These are phyloP conservation scores for Trichoplax adhaerens DNA, from an alignment of 37 sponge, comb jelly and placozoan genomes.

Conservation along the genomic window DNA sequence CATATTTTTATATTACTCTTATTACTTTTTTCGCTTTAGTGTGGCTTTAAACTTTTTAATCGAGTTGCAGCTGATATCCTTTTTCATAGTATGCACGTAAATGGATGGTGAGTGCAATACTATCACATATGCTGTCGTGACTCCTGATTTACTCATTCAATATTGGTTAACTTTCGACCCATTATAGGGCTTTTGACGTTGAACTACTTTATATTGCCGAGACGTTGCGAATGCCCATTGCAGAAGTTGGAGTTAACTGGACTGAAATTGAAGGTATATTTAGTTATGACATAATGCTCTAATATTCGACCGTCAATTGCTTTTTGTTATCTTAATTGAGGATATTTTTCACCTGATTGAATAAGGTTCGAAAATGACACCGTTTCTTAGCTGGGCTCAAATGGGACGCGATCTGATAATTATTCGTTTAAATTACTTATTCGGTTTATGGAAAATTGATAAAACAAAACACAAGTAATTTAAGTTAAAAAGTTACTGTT, in stretches of 20 bases:
- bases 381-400: constrained; percentile 83
- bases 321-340: too few relatives aligned
- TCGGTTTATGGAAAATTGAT: constrained; percentile 52
- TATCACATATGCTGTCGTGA: neutral
- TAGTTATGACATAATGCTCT: neutral
- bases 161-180: neutral
- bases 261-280: constrained; percentile 79
- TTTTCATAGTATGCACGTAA: constrained; percentile 63
- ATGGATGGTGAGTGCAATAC: constrained; percentile 55
- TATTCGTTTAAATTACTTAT: constrained; percentile 61
- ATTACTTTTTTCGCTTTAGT: constrained; percentile 27
- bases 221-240: constrained; percentile 56
- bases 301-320: too few relatives aligned
- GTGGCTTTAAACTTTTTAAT: constrained; percentile 96
- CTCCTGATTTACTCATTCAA: neutral
- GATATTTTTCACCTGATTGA: too few relatives aligned
- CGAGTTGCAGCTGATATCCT: constrained; percentile 49
- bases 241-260: constrained; percentile 96
- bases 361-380: constrained; percentile 79
- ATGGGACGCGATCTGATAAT: constrained; percentile 89
- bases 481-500: too few relatives aligned
- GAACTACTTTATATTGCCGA: constrained; percentile 86
- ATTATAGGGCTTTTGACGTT: constrained; percentile 93
- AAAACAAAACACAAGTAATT: too few relatives aligned
- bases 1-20: neutral